Percentiles rank a stretch among this genome's conserved stretches.
Conservation (phyloP, 2,888 invertebrate genomes). For the Drosophila sordidula region DNA sequence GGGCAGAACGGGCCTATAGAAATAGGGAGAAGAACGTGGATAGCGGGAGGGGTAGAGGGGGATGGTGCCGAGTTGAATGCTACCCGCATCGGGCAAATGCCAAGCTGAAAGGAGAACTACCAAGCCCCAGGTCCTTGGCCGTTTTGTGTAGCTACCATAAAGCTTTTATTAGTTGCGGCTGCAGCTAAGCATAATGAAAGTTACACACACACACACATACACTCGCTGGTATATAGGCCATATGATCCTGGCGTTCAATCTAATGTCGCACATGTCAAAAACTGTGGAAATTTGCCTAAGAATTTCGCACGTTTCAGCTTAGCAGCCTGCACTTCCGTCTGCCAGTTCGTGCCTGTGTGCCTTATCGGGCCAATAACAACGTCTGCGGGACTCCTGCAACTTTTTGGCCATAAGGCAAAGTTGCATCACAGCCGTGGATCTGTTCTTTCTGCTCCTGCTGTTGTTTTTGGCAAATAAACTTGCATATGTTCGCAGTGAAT, state of each 20-base stretch:
- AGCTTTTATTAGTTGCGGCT: slow-evolving; percentile 68
- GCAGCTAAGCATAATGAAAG: slow-evolving; percentile 51
- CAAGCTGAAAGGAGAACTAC: slow-evolving; percentile 41
- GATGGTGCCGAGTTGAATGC: not conserved
- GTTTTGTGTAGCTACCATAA: slow-evolving; percentile 54
- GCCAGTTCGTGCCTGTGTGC: slow-evolving; percentile 63
- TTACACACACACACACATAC: slow-evolving; percentile 1
- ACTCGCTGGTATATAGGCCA: slow-evolving; percentile 3
- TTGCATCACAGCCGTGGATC: slow-evolving; percentile 22
- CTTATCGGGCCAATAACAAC: slow-evolving; percentile 73
- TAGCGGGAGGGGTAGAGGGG: not conserved
- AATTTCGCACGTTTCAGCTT: slow-evolving; percentile 67
- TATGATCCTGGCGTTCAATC: slow-evolving; percentile 67
- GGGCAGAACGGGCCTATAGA: slow-evolving; percentile 19
- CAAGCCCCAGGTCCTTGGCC: slow-evolving; percentile 23
- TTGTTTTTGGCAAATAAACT: slow-evolving; percentile 57
- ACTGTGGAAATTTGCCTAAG: slow-evolving; percentile 67
- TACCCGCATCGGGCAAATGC: slow-evolving; percentile 39
- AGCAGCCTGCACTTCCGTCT: slow-evolving; percentile 47
- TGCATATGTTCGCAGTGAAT: slow-evolving; percentile 41
- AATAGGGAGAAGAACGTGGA: not conserved
- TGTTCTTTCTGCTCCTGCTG: not conserved
- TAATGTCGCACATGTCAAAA: slow-evolving; percentile 73
- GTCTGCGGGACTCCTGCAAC: slow-evolving; percentile 18
- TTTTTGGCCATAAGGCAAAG: slow-evolving; percentile 44